Evolutionary conservation across 1,140 invertebrate genomes (phyloP).

Genomic region (Bemisia tabaci): DNA sequence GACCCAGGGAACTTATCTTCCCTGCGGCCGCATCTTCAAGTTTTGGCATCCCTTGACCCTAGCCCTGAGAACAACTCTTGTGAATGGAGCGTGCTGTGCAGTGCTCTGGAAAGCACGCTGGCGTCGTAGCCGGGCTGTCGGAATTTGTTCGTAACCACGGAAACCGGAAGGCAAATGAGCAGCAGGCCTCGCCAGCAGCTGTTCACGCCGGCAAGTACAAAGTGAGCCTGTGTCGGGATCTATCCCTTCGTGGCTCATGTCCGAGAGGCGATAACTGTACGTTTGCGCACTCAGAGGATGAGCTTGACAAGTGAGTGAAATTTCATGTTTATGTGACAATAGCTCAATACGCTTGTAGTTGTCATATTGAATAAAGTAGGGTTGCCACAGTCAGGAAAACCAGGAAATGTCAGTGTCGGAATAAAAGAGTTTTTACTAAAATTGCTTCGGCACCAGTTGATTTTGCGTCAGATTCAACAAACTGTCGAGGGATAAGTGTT

Average conservation of each 20-base stretch:
- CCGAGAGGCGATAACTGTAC: conserved; percentile 76
- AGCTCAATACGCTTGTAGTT: too few species aligned
- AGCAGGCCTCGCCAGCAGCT: conserved; percentile 33
- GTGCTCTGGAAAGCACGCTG: conserved; percentile 63
- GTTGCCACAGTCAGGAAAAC: too few species aligned
- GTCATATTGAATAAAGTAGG: too few species aligned
- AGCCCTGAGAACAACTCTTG: conserved; percentile 51
- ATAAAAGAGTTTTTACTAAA: too few species aligned
- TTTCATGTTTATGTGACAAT: too few species aligned
- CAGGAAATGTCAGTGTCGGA: too few species aligned
- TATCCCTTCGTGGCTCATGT: conserved; percentile 59
- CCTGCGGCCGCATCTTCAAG: conserved; percentile 62
- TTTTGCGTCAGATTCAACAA: too few species aligned
- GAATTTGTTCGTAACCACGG: conserved; percentile 72
- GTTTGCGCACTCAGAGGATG: conserved; percentile 82
- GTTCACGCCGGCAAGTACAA: conserved; percentile 31
- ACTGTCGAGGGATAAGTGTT: too few species aligned
- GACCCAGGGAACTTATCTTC: conserved; percentile 73
- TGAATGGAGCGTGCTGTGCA: conserved; percentile 57
- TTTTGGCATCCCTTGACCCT: conserved; percentile 74
- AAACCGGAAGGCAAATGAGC: conserved; percentile 37
- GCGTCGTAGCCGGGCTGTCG: conserved; percentile 71
- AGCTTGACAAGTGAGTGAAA: conserved; percentile 67
- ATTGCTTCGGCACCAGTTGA: too few species aligned
- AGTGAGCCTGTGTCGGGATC: conserved; percentile 74